Evolutionary conservation across 2,888 invertebrate species (phyloP).

Genomic region (Lithophane semibrunnea): DNA sequence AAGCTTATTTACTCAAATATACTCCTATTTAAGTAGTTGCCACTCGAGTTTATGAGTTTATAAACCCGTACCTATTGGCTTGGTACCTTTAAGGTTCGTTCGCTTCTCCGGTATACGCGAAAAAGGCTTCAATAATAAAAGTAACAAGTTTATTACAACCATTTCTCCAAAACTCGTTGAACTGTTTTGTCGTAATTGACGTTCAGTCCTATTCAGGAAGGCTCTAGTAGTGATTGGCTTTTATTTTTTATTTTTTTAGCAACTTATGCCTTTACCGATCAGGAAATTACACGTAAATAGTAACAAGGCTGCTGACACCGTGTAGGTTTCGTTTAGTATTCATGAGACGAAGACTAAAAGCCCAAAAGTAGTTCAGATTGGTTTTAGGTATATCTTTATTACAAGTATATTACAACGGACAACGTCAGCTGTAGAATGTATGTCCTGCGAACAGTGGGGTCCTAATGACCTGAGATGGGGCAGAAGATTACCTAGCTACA

Average conservation of each 20-base stretch:
- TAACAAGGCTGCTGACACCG: too few species aligned
- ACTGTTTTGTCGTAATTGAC: constrained; percentile 7
- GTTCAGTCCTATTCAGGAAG: neutral
- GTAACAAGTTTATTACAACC: neutral
- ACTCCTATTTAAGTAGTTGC: neutral
- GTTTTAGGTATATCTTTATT: too few species aligned
- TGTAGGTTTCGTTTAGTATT: too few species aligned
- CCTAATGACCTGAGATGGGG: too few species aligned
- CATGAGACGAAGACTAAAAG: too few species aligned
- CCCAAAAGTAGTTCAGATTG: too few species aligned
- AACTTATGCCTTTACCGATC: neutral
- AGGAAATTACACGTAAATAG: neutral
- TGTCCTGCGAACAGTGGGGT: too few species aligned
- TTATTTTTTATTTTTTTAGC: neutral
- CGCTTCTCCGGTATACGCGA: neutral
- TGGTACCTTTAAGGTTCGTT: neutral
- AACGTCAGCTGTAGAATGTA: too few species aligned
- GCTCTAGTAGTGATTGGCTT: neutral
- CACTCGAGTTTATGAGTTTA: neutral
- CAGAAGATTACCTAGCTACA: too few species aligned
- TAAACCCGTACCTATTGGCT: neutral
- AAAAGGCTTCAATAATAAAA: neutral
- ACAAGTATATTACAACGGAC: too few species aligned
- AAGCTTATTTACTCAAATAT: constrained; percentile 11
- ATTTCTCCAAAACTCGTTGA: neutral